Evolutionary conservation across 2,888 invertebrate species (phyloP).

Genomic region (Erynnis tages): DNA sequence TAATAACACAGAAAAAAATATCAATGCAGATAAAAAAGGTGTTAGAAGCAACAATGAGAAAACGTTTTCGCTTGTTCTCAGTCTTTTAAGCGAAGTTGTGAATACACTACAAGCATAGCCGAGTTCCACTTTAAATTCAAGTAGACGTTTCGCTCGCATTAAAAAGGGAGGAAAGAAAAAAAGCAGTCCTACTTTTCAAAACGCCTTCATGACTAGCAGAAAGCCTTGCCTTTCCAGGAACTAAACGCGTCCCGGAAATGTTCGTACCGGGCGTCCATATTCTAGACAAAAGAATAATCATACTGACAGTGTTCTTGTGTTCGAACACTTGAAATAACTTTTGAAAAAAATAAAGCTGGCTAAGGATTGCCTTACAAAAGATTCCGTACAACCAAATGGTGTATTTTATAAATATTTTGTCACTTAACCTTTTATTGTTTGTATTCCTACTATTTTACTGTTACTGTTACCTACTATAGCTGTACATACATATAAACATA

Average conservation of each 20-base stretch:
- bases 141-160: slow-evolving; percentile 8
- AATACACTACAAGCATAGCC: not conserved
- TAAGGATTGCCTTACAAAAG: no score
- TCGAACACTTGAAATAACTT: slow-evolving; percentile 50
- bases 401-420: no score
- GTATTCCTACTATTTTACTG: no score
- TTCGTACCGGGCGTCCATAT: slow-evolving; percentile 23
- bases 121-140: slow-evolving; percentile 4
- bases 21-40: no score
- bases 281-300: slow-evolving; percentile 62
- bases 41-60: no score
- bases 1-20: no score
- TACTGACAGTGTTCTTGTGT: slow-evolving; percentile 47
- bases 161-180: not conserved
- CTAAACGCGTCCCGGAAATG: slow-evolving; percentile 20
- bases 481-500: no score
- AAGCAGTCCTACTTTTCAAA: slow-evolving; percentile 7
- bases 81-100: not conserved
- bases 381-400: no score
- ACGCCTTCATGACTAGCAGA: slow-evolving; percentile 18
- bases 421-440: no score
- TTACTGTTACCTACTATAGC: no score
- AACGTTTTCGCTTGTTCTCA: no score
- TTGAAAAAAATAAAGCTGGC: no score
- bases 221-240: slow-evolving; percentile 22